Evolutionary conservation across 2,888 invertebrate species (phyloP).

Genomic region (Agriopis aurantiaria): DNA sequence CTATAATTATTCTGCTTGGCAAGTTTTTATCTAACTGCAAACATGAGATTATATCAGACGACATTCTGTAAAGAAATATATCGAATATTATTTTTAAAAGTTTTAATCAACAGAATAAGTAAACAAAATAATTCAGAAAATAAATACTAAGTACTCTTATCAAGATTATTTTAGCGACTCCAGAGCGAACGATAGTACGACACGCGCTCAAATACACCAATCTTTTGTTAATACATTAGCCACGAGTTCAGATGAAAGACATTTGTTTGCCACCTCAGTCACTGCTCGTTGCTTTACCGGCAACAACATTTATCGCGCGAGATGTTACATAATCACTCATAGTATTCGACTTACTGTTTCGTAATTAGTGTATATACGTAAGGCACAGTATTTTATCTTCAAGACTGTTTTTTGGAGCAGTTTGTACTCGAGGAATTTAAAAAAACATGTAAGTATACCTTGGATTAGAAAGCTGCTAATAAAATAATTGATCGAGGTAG

Average conservation of each 20-base stretch:
- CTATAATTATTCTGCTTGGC: conserved; percentile 85
- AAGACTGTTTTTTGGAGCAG: background rate
- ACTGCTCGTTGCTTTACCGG: conserved; percentile 48
- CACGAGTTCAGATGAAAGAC: conserved; percentile 44
- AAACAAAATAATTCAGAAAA: background rate
- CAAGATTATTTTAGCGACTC: conserved; percentile 15
- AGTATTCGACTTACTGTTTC: conserved; percentile 7
- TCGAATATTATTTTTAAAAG: background rate
- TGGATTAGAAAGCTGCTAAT: background rate
- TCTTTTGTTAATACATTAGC: conserved; percentile 46
- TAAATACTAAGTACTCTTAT: conserved; percentile 2
- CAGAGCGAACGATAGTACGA: conserved; percentile 49
- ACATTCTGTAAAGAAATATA: conserved; percentile 77
- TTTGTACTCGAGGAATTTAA: background rate
- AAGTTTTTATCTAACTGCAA: conserved; percentile 88
- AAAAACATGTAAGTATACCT: conserved; percentile 3
- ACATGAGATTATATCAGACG: conserved; percentile 87
- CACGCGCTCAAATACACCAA: conserved; percentile 46
- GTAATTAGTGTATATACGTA: conserved; percentile 7
- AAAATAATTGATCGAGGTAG: background rate
- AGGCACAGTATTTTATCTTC: conserved; percentile 1
- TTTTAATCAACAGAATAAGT: background rate
- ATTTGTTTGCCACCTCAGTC: conserved; percentile 47
- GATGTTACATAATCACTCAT: conserved; percentile 40
- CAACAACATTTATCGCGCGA: conserved; percentile 45